Evolutionary conservation across 2,797 vertebrate genomes (phyloP), one percentile per base, ranked within the genome.

Genomic region (Uromys caudimaculatus): DNA sequence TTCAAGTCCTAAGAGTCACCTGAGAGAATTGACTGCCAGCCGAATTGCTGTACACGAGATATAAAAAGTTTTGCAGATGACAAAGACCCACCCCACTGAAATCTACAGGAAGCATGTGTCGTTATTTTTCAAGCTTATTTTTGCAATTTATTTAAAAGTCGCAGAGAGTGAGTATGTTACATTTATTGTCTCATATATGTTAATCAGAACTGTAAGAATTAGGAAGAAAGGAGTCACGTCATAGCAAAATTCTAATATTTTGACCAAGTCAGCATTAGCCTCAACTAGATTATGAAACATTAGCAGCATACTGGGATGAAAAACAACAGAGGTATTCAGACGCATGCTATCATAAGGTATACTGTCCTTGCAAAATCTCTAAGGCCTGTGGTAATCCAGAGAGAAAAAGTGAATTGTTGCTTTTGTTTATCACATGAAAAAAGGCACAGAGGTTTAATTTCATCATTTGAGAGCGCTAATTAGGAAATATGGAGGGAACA

Each of bases 371-470:
- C 38, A 50, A 79, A 82, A 89, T 83, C 2, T 67, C 73, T 77
- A 90, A 6, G 67, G 4, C 7, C 0, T 83, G 38, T 35, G 50
- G 5, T 69, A 69, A 56, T 44, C 52, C 17, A 11, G 44, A 87
- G 11, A 92, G 64, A 17, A 91, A 67, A 87, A 71, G 38, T 9
- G 16, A 21, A 52, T 35, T 1, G n/a, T 38, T 85, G 44, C 11
- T 86, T 84, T 35, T n/a, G 29, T 71, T 58, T 96, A 87, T 73
- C 73, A 50, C 71, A 89, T 85, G 71, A 64, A 62, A 93, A 19
- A 71, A n/a, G 21, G 11, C 12, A 44, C 17, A 69, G 47, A 69
- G 12, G 10, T 83, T 64, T 35, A 64, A 64, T 35, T 64, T 47
- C 11, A 64, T 64, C 27, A 35, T 50, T 50, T 64, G 41, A 47